Conservation (phyloP, 2,888 invertebrate species). For the Cataglyphis albicans region DNA sequence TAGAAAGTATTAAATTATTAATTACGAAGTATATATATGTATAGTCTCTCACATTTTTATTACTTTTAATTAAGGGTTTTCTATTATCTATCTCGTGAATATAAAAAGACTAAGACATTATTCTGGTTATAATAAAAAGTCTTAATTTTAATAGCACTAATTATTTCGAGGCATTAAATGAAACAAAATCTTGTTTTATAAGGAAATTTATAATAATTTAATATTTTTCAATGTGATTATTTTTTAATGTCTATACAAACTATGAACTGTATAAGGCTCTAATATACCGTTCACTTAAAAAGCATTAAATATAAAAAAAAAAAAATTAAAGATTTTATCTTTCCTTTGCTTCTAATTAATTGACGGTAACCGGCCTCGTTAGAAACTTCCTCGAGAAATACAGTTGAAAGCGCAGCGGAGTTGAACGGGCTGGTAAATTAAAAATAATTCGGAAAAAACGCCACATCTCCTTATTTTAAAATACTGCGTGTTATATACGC, state of each 20-base stretch:
- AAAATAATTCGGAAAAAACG: constrained; percentile 18
- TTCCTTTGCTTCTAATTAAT: constrained; percentile 4
- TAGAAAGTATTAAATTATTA: constrained; percentile 5
- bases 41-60: neutral
- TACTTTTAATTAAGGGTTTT: neutral
- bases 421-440: constrained; percentile 42
- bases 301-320: neutral
- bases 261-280: neutral
- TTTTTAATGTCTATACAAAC: neutral
- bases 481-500: constrained; percentile 40
- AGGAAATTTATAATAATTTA: neutral
- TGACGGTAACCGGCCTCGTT: constrained; percentile 11
- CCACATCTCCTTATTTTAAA: constrained; percentile 1
- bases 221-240: neutral
- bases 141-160: constrained; percentile 2
- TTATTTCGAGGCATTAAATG: neutral
- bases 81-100: neutral
- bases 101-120: neutral
- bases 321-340: neutral
- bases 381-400: constrained; percentile 33
- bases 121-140: neutral
- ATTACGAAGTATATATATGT: neutral
- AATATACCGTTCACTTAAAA: neutral
- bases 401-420: constrained; percentile 14
- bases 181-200: neutral